phyloP scores from a whole-genome alignment of 2,113 vertebrate genomes.

The Gopherus flavomarginatus region DNA sequence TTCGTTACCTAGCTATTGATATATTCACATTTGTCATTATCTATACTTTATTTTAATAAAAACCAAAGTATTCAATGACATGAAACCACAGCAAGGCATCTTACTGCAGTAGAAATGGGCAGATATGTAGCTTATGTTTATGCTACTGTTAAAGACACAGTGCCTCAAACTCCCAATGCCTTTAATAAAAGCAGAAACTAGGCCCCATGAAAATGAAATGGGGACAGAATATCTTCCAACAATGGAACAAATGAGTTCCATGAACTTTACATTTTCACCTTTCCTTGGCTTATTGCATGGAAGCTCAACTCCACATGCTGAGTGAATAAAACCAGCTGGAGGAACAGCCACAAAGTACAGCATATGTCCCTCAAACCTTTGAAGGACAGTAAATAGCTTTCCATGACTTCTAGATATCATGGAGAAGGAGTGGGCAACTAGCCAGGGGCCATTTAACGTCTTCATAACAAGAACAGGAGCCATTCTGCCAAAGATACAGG shows the following conservation, averaged over 20 bases:
- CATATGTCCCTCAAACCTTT: neutral
- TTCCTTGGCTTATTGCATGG: neutral
- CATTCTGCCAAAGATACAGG: neutral
- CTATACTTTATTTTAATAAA: neutral
- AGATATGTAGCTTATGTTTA: neutral
- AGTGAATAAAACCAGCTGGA: neutral
- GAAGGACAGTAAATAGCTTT: neutral
- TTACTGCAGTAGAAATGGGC: neutral
- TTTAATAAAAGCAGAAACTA: neutral
- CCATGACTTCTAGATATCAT: neutral
- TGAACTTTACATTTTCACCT: neutral
- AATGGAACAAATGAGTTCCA: neutral
- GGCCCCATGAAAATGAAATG: neutral
- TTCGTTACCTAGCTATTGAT: neutral
- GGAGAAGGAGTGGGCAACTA: neutral
- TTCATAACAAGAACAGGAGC: neutral
- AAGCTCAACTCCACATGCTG: neutral
- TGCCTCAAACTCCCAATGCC: neutral
- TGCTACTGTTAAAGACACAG: neutral
- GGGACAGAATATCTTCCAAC: neutral
- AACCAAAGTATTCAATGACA: neutral
- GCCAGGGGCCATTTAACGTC: neutral
- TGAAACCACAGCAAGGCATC: neutral
- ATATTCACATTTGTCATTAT: neutral
- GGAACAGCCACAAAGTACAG: neutral